Percentiles rank a stretch among this genome's conserved stretches.
Evolutionary conservation across 2,797 vertebrate genomes (phyloP).

Genomic region (Pelobates cultripes): DNA sequence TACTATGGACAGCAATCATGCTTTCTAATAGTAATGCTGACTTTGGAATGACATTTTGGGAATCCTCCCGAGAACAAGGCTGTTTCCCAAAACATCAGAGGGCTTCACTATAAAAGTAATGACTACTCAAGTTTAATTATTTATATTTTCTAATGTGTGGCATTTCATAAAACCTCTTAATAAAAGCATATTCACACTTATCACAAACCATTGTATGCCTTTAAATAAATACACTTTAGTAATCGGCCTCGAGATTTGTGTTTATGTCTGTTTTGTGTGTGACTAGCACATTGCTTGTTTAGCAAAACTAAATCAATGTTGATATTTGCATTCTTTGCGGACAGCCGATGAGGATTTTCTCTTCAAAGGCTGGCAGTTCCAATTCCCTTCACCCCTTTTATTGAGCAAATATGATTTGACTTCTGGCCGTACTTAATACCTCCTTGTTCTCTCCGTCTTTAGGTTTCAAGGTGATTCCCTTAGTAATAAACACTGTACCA

Average conservation of each 20-base stretch:
- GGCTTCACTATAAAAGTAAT: no score
- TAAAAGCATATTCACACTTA: no score
- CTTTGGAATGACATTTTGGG: no score
- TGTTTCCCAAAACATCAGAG: no score
- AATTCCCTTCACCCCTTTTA: slow-evolving; percentile 8
- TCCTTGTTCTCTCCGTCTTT: not conserved
- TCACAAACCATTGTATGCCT: no score
- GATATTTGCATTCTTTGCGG: not conserved
- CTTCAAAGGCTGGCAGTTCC: slow-evolving; percentile 13
- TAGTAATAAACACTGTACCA: not conserved
- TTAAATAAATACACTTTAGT: no score
- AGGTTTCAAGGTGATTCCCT: slow-evolving; percentile 1
- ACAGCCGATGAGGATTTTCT: slow-evolving; percentile 10
- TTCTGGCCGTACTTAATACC: slow-evolving; percentile 6
- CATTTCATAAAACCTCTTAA: no score
- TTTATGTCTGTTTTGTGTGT: not conserved
- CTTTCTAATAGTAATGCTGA: no score
- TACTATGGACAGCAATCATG: no score
- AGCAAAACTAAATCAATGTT: slow-evolving; percentile 11
- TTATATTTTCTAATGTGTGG: no score
- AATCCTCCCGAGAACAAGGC: no score
- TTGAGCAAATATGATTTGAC: slow-evolving; percentile 25
- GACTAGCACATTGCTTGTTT: not conserved
- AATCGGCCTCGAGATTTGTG: not conserved
- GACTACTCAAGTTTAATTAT: no score